Percentiles rank a stretch among this genome's conserved stretches.
phyloP scores from a whole-genome alignment of 2,113 vertebrate genomes.

The Lophura nycthemera region DNA sequence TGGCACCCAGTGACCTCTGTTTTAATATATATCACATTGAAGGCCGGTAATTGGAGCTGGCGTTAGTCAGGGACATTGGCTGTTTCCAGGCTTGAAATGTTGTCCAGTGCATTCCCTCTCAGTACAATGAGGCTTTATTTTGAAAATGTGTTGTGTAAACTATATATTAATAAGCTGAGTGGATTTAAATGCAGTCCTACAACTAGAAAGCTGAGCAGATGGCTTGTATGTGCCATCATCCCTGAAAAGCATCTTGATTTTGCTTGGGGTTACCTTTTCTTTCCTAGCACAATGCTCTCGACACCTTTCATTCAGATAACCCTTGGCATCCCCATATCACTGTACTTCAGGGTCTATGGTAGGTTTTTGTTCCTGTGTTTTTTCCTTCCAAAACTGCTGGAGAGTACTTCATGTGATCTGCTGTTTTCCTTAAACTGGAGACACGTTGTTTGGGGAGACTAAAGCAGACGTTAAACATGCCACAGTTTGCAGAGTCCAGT shows the following conservation, averaged over 20 bases:
- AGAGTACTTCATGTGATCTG: background rate
- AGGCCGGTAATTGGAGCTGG: background rate
- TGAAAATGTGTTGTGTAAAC: background rate
- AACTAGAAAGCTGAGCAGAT: background rate
- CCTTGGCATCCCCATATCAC: background rate
- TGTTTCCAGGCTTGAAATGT: background rate
- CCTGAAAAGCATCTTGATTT: accelerated
- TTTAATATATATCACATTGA: background rate
- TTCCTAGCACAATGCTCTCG: background rate
- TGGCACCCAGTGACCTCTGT: background rate
- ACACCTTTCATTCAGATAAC: background rate
- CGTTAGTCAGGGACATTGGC: background rate
- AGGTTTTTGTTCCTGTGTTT: background rate
- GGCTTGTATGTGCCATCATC: background rate
- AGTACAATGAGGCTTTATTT: background rate
- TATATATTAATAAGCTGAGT: background rate
- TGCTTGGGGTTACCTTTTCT: background rate
- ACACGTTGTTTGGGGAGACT: background rate
- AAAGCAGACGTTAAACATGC: background rate
- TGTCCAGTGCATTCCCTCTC: background rate
- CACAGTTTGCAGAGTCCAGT: background rate
- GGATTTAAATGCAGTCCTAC: background rate
- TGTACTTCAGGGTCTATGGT: background rate
- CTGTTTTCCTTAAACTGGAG: background rate
- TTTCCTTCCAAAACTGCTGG: background rate